Percentiles rank a stretch among this genome's conserved stretches.
Conservation (phyloP, 2,888 invertebrate genomes). For the Anoplius nigerrimus region DNA sequence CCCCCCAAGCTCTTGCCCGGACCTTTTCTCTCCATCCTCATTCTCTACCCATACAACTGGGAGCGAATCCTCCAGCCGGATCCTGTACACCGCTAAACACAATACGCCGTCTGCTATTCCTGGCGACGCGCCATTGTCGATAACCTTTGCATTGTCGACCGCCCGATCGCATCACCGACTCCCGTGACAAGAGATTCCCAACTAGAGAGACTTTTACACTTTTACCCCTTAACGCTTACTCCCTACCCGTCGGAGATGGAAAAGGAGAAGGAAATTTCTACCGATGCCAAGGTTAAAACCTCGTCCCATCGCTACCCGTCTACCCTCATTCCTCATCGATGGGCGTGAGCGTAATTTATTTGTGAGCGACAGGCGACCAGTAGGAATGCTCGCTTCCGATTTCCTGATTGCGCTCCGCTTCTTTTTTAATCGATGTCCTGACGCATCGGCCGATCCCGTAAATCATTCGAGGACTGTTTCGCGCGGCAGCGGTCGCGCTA, state of each 20-base stretch:
- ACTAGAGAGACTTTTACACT: too few species aligned
- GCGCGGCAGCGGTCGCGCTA: background rate
- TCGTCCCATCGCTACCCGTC: too few species aligned
- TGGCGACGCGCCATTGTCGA: conserved; percentile 68
- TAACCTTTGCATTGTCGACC: conserved; percentile 63
- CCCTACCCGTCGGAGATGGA: too few species aligned
- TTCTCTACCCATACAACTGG: conserved; percentile 12
- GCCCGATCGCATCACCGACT: conserved; percentile 48
- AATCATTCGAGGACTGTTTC: conserved; percentile 40
- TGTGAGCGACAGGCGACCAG: too few species aligned
- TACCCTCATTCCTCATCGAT: too few species aligned
- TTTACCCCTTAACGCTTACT: too few species aligned
- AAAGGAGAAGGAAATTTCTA: too few species aligned
- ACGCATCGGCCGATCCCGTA: conserved; percentile 34
- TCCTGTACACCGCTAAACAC: conserved; percentile 64
- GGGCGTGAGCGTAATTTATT: too few species aligned
- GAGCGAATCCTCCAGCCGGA: conserved; percentile 50
- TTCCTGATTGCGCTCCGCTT: conserved; percentile 21
- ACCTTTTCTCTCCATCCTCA: conserved; percentile 10
- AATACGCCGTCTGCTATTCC: conserved; percentile 67
- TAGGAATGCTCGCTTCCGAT: background rate
- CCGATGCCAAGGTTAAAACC: too few species aligned
- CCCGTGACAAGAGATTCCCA: conserved; percentile 26
- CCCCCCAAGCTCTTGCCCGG: background rate
- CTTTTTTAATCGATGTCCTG: conserved; percentile 27